A percentile compares a stretch with the other conserved stretches of the same genome.
Evolutionary conservation across 1,140 invertebrate species (phyloP).

Genomic region (Cheumatopsyche charites): DNA sequence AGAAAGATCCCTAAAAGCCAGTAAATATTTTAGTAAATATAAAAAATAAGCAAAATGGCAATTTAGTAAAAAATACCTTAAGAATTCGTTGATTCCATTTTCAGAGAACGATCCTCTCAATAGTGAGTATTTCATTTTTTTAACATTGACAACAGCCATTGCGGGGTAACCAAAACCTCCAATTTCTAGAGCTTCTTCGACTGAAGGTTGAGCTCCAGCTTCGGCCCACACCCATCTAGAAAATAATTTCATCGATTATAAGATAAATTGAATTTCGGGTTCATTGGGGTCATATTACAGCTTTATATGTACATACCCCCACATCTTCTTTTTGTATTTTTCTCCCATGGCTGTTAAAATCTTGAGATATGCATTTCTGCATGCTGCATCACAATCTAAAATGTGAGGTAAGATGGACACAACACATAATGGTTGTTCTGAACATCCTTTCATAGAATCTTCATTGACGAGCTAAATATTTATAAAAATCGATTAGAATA

Average conservation of each 20-base stretch:
- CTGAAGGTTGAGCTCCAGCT: constrained; percentile 79
- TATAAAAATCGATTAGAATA: constrained; percentile 21
- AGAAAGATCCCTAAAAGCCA: constrained; percentile 86
- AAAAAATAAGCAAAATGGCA: background rate
- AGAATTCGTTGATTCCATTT: constrained; percentile 93
- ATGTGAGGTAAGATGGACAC: constrained; percentile 95
- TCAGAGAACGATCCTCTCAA: constrained; percentile 93
- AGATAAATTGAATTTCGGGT: background rate
- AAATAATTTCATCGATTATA: constrained; percentile 16
- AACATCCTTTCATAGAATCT: constrained; percentile 75
- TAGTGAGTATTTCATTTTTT: constrained; percentile 96
- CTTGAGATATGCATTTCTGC: constrained; percentile 88
- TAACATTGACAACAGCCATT: constrained; percentile 93
- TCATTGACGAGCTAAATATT: constrained; percentile 64
- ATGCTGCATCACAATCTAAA: constrained; percentile 94
- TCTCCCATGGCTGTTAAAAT: constrained; percentile 80
- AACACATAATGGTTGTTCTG: constrained; percentile 89
- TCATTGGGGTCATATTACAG: background rate
- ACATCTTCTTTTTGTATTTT: constrained; percentile 94
- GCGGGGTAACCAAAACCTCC: constrained; percentile 93
- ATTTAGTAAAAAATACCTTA: constrained; percentile 63
- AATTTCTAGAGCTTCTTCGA: constrained; percentile 92
- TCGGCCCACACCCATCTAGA: constrained; percentile 94
- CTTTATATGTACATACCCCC: constrained; percentile 75
- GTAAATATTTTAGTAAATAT: no score